Evolutionary conservation across 1,140 invertebrate species (phyloP).

Genomic region (Ptiloglossa arizonensis): DNA sequence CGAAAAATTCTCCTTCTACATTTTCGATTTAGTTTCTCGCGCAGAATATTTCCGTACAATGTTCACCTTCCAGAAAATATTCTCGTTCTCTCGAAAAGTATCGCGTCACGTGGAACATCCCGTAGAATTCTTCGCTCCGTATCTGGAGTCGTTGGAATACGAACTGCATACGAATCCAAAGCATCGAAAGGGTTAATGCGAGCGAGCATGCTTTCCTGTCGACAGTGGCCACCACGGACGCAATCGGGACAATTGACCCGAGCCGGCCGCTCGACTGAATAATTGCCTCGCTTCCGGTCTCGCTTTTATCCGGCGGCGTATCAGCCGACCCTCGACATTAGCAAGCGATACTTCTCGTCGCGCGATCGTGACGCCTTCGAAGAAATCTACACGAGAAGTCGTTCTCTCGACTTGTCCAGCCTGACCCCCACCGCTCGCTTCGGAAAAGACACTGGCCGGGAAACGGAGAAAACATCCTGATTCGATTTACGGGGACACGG

Average conservation of each 20-base stretch:
- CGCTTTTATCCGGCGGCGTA: conserved; percentile 56
- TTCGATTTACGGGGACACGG: neutral
- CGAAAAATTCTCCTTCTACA: neutral
- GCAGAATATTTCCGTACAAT: neutral
- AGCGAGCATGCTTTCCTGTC: conserved; percentile 38
- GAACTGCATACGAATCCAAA: neutral
- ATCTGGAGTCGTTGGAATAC: neutral
- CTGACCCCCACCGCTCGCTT: no score
- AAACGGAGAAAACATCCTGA: neutral
- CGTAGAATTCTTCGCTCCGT: neutral
- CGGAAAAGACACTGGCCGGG: no score
- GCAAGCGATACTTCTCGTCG: conserved; percentile 15
- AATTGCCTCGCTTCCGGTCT: conserved; percentile 72
- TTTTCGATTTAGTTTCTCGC: neutral
- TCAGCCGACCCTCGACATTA: conserved; percentile 34
- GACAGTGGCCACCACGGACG: conserved; percentile 46
- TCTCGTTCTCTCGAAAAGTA: no score
- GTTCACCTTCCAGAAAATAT: no score
- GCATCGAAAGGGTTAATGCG: conserved; percentile 25
- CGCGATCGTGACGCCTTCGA: neutral
- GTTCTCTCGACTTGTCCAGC: neutral
- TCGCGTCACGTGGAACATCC: no score
- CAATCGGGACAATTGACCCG: conserved; percentile 63
- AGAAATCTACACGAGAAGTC: no score
- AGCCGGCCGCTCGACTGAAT: conserved; percentile 60